A percentile compares a stretch with the other conserved stretches of the same genome.
Evolutionary conservation across 2,113 vertebrate genomes (phyloP).

Genomic region (Entelurus aequoreus): DNA sequence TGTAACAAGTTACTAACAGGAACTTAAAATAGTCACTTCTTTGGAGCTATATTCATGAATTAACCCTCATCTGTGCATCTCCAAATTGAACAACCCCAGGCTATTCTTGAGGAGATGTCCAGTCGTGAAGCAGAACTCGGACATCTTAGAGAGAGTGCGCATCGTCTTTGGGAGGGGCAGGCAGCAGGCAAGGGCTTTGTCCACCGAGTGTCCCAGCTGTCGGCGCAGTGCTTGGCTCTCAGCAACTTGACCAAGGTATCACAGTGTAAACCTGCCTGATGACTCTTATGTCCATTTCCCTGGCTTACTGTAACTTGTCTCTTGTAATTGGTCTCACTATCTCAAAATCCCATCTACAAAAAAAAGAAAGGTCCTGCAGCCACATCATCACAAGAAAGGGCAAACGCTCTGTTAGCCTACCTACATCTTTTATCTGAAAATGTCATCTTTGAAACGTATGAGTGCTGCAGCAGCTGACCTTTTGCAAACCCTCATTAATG

Average conservation of each 20-base stretch:
- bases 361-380: constrained; percentile 15
- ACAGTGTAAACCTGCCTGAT: constrained; percentile 9
- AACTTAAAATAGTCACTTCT: no score
- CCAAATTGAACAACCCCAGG: constrained; percentile 73
- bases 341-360: constrained; percentile 18
- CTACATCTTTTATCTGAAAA: constrained; percentile 32
- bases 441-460: constrained; percentile 43
- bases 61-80: constrained; percentile 10
- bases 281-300: constrained; percentile 4
- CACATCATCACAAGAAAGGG: constrained; percentile 36
- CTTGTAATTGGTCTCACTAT: constrained; percentile 20
- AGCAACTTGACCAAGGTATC: constrained; percentile 97
- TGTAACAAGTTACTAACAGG: no score
- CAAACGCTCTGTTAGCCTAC: constrained; percentile 14
- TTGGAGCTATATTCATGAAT: no score
- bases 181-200: constrained; percentile 92
- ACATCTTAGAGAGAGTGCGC: constrained; percentile 90
- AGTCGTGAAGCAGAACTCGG: constrained; percentile 85
- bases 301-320: not conserved
- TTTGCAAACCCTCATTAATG: constrained; percentile 45
- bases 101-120: constrained; percentile 92
- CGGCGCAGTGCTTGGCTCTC: constrained; percentile 90
- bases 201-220: constrained; percentile 94
- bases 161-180: constrained; percentile 92
- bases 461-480: constrained; percentile 47